Percentiles rank a stretch among this genome's conserved stretches.
phyloP scores from a whole-genome alignment of 2,797 vertebrate species.

The Atherinosoma microstoma region DNA sequence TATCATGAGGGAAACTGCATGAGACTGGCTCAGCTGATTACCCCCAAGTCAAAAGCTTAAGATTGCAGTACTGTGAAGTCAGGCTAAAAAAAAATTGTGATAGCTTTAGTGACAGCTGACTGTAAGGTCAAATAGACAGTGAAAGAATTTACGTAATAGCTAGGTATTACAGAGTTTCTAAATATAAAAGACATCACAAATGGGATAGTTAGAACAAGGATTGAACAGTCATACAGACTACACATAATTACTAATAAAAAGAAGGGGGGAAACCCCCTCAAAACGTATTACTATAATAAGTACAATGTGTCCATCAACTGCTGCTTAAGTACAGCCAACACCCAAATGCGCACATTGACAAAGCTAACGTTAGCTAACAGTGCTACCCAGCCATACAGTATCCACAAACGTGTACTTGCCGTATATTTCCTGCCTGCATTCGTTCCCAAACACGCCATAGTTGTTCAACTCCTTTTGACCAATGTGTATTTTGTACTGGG shows the following conservation, averaged over 20 bases:
- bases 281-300: neutral
- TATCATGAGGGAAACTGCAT: neutral
- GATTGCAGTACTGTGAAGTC: neutral
- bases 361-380: constrained; percentile 42
- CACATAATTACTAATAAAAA: neutral
- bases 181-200: neutral
- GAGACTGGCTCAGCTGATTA: neutral
- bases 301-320: neutral
- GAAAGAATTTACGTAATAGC: neutral
- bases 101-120: neutral
- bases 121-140: neutral
- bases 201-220: neutral
- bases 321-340: neutral
- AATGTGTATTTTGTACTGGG: constrained; percentile 85
- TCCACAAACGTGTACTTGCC: constrained; percentile 61
- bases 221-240: neutral
- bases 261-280: too few relatives aligned
- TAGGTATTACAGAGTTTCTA: neutral
- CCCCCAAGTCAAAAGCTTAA: neutral
- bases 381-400: neutral
- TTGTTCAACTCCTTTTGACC: constrained; percentile 79
- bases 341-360: neutral
- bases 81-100: neutral
- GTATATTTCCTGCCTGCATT: constrained; percentile 81
- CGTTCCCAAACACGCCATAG: constrained; percentile 78